phyloP scores from a whole-genome alignment of 2,797 vertebrate genomes.

The Anomalospiza imberbis region DNA sequence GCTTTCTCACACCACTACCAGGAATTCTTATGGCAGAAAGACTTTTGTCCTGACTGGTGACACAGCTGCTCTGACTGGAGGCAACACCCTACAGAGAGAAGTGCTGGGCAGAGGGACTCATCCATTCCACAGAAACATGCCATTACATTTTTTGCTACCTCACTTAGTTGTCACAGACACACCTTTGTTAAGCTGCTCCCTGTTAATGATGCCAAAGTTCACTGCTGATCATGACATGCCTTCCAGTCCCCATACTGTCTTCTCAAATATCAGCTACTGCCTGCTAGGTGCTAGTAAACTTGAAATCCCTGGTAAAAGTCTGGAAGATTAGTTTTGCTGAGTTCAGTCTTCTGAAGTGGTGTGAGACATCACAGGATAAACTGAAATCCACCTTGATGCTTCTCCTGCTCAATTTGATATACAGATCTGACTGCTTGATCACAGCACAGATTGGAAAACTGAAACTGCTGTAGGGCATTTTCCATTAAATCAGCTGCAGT shows the following conservation, averaged over 20 bases:
- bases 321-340: not conserved
- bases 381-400: not conserved
- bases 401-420: not conserved
- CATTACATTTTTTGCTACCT: not conserved
- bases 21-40: not conserved
- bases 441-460: not conserved
- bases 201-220: not conserved
- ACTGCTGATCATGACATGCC: not conserved
- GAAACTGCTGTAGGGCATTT: not conserved
- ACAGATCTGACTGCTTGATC: not conserved
- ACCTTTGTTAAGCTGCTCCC: not conserved
- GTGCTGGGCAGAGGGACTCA: not conserved
- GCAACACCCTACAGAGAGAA: not conserved
- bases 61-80: not conserved
- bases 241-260: not conserved
- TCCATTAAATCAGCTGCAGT: not conserved
- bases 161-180: not conserved
- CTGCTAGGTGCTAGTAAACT: not conserved
- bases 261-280: not conserved
- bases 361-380: not conserved
- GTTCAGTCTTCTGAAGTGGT: not conserved
- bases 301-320: not conserved
- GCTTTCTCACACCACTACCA: not conserved
- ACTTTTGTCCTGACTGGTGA: not conserved
- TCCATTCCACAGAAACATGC: not conserved